phyloP scores from a whole-genome alignment of 2,113 vertebrate genomes.

The Dermatemys mawii region DNA sequence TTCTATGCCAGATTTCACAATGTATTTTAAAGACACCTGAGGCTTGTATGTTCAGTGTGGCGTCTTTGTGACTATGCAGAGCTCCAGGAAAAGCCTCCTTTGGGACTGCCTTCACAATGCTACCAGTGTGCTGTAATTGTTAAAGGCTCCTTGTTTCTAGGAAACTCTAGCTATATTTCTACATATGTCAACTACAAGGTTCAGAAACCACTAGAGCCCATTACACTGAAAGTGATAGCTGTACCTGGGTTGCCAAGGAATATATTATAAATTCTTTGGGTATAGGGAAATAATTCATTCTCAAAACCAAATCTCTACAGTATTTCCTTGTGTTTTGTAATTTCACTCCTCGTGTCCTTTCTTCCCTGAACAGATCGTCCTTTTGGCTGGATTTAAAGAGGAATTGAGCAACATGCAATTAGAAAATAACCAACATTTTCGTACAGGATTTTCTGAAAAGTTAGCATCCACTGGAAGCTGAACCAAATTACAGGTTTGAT shows the following conservation, averaged over 20 bases:
- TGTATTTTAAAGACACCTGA: neutral
- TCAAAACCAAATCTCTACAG: neutral
- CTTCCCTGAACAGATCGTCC: neutral
- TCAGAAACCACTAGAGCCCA: slow-evolving; percentile 2
- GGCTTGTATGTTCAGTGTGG: neutral
- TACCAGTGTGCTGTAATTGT: slow-evolving; percentile 29
- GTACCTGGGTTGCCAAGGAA: slow-evolving; percentile 28
- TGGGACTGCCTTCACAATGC: slow-evolving; percentile 4
- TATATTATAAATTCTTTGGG: neutral
- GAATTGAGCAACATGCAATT: neutral
- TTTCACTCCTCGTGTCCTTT: neutral
- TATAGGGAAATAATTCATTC: slow-evolving; percentile 22
- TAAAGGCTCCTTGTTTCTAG: slow-evolving; percentile 55
- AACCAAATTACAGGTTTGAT: neutral
- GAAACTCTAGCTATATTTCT: slow-evolving; percentile 26
- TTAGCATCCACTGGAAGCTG: neutral
- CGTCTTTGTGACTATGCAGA: slow-evolving; percentile 1
- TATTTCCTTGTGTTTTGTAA: neutral
- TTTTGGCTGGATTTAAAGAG: slow-evolving; percentile 43
- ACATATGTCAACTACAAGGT: slow-evolving; percentile 23
- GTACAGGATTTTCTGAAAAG: neutral
- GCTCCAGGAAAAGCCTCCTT: slow-evolving; percentile 48
- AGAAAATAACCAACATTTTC: slow-evolving; percentile 1
- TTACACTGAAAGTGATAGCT: slow-evolving; percentile 41
- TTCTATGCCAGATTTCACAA: slow-evolving; percentile 56